phyloP scores from a whole-genome alignment of 2,888 invertebrate genomes.

The Drosophila parthenogenetica region DNA sequence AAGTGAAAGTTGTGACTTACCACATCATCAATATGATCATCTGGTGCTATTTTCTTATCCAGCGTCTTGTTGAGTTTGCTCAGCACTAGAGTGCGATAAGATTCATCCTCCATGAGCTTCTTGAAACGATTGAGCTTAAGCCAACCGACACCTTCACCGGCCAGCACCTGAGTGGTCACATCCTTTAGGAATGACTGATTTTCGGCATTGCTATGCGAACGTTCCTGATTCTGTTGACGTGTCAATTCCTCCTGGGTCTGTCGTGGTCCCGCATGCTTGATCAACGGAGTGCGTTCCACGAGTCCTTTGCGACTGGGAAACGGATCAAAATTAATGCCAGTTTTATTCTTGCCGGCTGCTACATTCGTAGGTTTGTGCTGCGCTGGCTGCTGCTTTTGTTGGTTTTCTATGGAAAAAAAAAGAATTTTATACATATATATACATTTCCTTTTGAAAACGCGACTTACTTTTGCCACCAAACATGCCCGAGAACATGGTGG shows the following conservation, averaged over 20 bases:
- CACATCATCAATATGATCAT: slow-evolving; percentile 99
- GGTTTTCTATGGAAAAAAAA: slow-evolving; percentile 61
- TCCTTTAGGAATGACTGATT: slow-evolving; percentile 98
- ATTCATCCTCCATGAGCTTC: slow-evolving; percentile 99
- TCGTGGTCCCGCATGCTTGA: slow-evolving; percentile 91
- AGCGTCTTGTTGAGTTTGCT: slow-evolving; percentile 97
- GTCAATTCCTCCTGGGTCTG: slow-evolving; percentile 89
- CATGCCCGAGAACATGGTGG: slow-evolving; percentile 97
- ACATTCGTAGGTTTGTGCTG: slow-evolving; percentile 57
- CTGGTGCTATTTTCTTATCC: slow-evolving; percentile 96
- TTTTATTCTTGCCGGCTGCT: slow-evolving; percentile 65
- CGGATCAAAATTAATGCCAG: slow-evolving; percentile 89
- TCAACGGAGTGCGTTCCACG: slow-evolving; percentile 95
- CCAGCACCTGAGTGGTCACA: slow-evolving; percentile 86
- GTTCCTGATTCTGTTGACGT: slow-evolving; percentile 89
- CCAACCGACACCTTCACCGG: slow-evolving; percentile 92
- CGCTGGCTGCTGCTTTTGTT: slow-evolving; percentile 71
- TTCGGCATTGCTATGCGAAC: slow-evolving; percentile 92
- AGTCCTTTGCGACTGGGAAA: slow-evolving; percentile 93
- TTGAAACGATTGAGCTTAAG: slow-evolving; percentile 95
- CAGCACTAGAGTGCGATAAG: slow-evolving; percentile 97
- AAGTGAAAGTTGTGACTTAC: slow-evolving; percentile 88
- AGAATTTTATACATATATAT: too few species aligned
- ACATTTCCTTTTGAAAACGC: not conserved
- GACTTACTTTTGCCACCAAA: slow-evolving; percentile 91